Evolutionary conservation across 2,888 invertebrate species (phyloP).

Genomic region (Cepaea hortensis): DNA sequence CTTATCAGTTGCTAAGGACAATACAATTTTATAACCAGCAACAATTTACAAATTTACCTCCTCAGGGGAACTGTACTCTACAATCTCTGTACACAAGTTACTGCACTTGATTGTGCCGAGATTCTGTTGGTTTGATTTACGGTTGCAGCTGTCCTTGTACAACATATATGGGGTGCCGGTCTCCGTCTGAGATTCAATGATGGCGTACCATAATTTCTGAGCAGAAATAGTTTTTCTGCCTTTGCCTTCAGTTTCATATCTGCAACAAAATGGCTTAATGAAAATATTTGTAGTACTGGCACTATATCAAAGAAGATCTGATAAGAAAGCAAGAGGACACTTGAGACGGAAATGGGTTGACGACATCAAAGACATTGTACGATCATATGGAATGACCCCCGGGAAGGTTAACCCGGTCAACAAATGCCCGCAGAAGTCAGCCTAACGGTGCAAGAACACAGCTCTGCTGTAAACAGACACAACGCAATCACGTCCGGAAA

Average conservation of each 20-base stretch:
- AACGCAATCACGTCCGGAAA: too few relatives aligned
- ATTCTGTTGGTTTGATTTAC: conserved; percentile 98
- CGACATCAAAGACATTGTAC: too few relatives aligned
- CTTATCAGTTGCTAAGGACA: too few relatives aligned
- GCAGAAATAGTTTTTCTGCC: conserved; percentile 81
- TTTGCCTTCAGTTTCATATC: conserved; percentile 84
- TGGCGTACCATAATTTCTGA: conserved; percentile 92
- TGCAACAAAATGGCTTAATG: conserved; percentile 59
- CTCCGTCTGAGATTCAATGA: conserved; percentile 95
- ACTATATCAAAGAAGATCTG: too few relatives aligned
- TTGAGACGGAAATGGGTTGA: too few relatives aligned
- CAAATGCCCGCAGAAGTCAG: too few relatives aligned
- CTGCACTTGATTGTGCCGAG: conserved; percentile 98
- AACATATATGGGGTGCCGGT: conserved; percentile 98
- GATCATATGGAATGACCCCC: too few relatives aligned
- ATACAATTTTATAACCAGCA: too few relatives aligned
- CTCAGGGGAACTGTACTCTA: conserved; percentile 93
- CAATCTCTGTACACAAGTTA: conserved; percentile 97
- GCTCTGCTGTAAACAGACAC: too few relatives aligned
- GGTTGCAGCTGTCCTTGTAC: conserved; percentile 90
- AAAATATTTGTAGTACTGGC: neutral
- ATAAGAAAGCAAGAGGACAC: too few relatives aligned
- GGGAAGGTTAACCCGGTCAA: neutral
- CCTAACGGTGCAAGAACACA: too few relatives aligned
- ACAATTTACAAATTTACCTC: conserved; percentile 81